Evolutionary conservation across 1,140 invertebrate species (phyloP), one percentile per base, ranked within the genome.

Genomic region (Megalonaias nervosa): DNA sequence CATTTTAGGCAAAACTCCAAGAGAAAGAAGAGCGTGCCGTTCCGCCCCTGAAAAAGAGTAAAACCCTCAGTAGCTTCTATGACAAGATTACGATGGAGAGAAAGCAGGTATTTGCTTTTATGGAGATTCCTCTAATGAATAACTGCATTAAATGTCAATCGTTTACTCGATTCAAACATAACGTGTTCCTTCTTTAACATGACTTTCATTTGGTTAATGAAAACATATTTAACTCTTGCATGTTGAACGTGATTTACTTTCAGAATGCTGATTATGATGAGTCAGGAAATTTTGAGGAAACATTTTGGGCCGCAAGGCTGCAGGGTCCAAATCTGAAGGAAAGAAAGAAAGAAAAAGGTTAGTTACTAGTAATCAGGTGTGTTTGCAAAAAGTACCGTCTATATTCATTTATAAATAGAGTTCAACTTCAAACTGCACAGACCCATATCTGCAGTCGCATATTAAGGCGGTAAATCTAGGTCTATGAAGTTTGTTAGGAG

Each of bases 21-120:
- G 38, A 11, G 38, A 48, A 6, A 48, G 38, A 48, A 48, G 38
- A 48, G 38, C 38, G 38, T 48, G 38, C 9, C 38, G 38, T 57
- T 16, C 70, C 70, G 19, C 70, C 70, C 3, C 38, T 72, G 21
- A 38, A 59, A 31, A 72, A 71, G 57, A 77, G 75, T 55, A 72
- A 73, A 16, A 77, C 75, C 14, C 65, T 77, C 9, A 71, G 70
- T 56, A 61, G 38, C 23, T 77, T 77, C 70, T 77, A 61, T 56
- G 75, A 77, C 12, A 57, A 31, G 9, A 59, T 77, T 23, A 16
- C 38, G 12, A 77, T 55, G 17, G 57, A 13, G 55, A 71, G 75
- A 59, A 23, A 71, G 13, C 15, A 57, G 14, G 75, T 71, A 72
- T 65, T 59, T 23, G 17, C 23, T 31, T 67, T 67, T n/a, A 67